These are phyloP conservation scores for Exephanes ischioxanthus DNA, from an alignment of 2,888 invertebrate genomes.

Conservation along the genomic window DNA sequence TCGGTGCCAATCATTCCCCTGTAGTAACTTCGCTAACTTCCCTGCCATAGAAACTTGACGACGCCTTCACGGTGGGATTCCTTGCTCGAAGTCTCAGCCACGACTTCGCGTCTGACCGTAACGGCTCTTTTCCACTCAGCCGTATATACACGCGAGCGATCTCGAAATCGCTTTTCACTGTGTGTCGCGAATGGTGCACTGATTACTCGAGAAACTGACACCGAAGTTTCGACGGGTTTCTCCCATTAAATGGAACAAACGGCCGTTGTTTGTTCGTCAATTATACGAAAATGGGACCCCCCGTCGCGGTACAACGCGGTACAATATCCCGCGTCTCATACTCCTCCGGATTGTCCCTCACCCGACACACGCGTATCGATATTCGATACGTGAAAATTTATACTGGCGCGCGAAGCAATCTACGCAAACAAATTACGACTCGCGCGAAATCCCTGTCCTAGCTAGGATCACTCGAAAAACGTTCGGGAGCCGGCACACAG, in stretches of 20 bases:
- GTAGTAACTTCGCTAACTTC: too few relatives aligned
- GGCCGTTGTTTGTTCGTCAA: conserved; percentile 46
- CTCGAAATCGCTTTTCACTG: neutral
- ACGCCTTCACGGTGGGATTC: neutral
- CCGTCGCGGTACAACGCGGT: neutral
- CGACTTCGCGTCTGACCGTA: neutral
- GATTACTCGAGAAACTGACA: conserved; percentile 12
- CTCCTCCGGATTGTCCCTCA: neutral
- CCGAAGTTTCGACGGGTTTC: conserved; percentile 10
- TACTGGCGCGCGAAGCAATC: conserved; percentile 29
- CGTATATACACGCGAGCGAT: neutral
- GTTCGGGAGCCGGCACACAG: neutral
- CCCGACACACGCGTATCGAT: too few relatives aligned
- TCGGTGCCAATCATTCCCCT: too few relatives aligned
- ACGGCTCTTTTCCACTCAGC: neutral
- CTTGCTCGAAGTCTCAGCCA: neutral
- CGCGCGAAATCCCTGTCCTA: neutral
- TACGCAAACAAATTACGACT: conserved; percentile 2
- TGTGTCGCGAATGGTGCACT: neutral
- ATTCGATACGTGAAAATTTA: conserved; percentile 40
- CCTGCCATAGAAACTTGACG: neutral
- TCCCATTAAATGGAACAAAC: conserved; percentile 40
- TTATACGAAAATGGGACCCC: conserved; percentile 53
- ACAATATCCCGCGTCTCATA: conserved; percentile 4
- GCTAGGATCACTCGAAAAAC: neutral